Base-by-base conservation (phyloP, 1,140 invertebrate species). In the Leptinotarsa texana region DNA sequence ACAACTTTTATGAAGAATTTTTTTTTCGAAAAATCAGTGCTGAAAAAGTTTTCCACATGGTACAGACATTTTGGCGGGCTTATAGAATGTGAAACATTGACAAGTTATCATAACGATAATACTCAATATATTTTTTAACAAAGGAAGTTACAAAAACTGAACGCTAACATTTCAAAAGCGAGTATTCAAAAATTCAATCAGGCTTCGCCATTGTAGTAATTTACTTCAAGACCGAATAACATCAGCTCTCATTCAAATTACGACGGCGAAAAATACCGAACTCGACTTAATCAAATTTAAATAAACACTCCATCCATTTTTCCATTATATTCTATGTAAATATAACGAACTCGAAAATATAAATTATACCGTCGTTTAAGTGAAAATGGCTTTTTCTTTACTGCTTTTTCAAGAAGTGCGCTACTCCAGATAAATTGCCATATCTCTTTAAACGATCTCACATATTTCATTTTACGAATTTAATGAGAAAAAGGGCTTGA, bases 381-480 rank as follows among this genome's bases (percentile, higher is more conserved):
- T 57, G 51, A 57, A 57, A 57, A 57, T 57, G 51, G 51, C 51
- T 15, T 18, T 57, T 15, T 57, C 51, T 57, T 57, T 18, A 18
- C 15, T 57, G 51, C 33, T 42, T 57, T 57, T 57, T 57, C 51
- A 18, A 57, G 51, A 18, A 57, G 51, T 57, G 51, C 51, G 17
- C 51, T 57, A 57, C 51, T 57, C 51, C 51, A 57, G 51, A 57
- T 57, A 57, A 57, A 57, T 57, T 57, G 51, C 51, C n/a, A 57
- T 57, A 57, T 57, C 51, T 57, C 51, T 57, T 15, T 57, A 57
- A 57, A 57, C 4, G 51, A 57, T 57, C 51, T 57, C 51, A 57
- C 51, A 57, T 57, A 57, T 57, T 57, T 57, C 51, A 57, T 57
- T 57, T 57, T 57, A 13, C 4, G 51, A 5, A 57, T 57, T 57